Evolutionary conservation across 1,140 invertebrate genomes (phyloP), one percentile per base, ranked within the genome.

Genomic region (Drosophila grimshawi): DNA sequence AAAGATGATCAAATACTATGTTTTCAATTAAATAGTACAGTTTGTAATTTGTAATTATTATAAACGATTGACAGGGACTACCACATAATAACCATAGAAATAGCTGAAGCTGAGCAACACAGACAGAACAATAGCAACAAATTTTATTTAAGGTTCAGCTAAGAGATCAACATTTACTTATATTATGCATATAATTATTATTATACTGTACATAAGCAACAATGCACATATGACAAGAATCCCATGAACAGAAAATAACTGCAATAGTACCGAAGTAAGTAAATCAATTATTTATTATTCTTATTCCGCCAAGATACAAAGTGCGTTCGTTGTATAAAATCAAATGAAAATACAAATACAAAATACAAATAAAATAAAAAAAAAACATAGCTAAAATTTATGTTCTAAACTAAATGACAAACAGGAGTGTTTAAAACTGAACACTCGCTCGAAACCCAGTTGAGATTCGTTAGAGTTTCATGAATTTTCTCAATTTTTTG

Each of bases 61-160:
- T 88, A 33, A 90, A 90, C 86, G 78, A 90, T 85, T 90, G 89
- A 83, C 86, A 91, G 90, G 88, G 89, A 91, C 78, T 91, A 91
- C 80, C 78, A 85, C 63, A 68, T 85, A 90, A 90, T 91, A 75
- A 78, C 60, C 60, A 89, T 81, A 89, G 74, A 89, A 86, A 85
- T 81, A 89, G 88, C 70, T 81, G 81, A 78, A 89, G 88, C 74
- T 80, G 69, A 85, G 67, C 76, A 60, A 72, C 10, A 80, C 63
- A 39, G 6, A 59, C 3, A 51, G 33, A 67, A 77, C 80, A 85
- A 89, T 83, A 89, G 80, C 76, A 80, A 70, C 63, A 85, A 76
- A 85, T 81, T 81, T 73, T 78, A 82, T 74, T 85, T 85, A 79
- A 46, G 41, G 59, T 59, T 71, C 68, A 80, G 65, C 65, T 64